phyloP scores from a whole-genome alignment of 2,888 invertebrate species.

The Crocallis elinguaria region DNA sequence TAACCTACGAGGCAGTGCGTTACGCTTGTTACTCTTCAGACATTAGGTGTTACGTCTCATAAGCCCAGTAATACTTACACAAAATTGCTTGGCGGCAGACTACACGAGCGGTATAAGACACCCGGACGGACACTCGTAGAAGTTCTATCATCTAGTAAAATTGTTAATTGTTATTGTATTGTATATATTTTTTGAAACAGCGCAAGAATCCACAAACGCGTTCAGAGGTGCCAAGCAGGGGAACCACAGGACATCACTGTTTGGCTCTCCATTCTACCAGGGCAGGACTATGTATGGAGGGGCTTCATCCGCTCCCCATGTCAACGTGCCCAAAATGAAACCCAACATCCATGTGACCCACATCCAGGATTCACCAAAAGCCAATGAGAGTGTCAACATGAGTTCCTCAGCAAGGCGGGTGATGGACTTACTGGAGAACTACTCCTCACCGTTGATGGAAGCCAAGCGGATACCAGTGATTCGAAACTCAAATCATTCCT shows the following conservation, averaged over 20 bases:
- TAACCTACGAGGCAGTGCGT: no score
- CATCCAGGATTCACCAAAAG: conserved; percentile 50
- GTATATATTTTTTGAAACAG: conserved; percentile 47
- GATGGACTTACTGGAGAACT: conserved; percentile 91
- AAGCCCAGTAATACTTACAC: no score
- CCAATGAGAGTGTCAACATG: conserved; percentile 63
- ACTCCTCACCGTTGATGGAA: conserved; percentile 91
- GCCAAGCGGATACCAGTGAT: conserved; percentile 89
- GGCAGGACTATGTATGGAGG: conserved; percentile 92
- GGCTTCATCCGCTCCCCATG: conserved; percentile 84
- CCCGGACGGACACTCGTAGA: no score
- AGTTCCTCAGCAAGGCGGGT: conserved; percentile 92
- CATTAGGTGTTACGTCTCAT: no score
- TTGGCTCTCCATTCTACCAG: conserved; percentile 89
- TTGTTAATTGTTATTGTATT: no score
- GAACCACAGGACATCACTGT: conserved; percentile 60
- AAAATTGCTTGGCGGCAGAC: no score
- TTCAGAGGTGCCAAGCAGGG: conserved; percentile 63
- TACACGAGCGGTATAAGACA: no score
- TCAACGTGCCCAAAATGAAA: conserved; percentile 67
- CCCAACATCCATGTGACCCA: conserved; percentile 58
- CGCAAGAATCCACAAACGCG: conserved; percentile 61
- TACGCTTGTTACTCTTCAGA: no score
- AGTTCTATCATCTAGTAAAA: no score
- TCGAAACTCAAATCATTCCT: neutral